Percentiles rank a stretch among this genome's conserved stretches.
phyloP scores from a whole-genome alignment of 2,888 invertebrate genomes.

The Gymnoscelis rufifasciata region DNA sequence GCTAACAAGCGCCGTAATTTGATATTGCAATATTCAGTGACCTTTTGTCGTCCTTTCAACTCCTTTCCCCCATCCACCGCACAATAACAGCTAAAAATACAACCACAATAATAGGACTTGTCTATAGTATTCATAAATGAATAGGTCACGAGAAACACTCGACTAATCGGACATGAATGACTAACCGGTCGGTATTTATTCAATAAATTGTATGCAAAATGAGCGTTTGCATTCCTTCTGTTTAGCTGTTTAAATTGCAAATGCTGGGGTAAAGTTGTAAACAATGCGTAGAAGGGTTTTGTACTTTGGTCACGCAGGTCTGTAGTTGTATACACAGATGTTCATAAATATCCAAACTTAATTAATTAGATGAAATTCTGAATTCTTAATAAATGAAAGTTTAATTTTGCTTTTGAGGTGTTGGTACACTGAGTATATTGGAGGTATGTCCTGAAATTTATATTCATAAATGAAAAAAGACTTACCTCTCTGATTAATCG shows the following conservation, averaged over 20 bases:
- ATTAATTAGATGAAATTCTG: no score
- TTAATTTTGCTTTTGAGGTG: no score
- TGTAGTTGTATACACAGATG: no score
- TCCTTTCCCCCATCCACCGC: slow-evolving; percentile 12
- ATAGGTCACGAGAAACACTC: slow-evolving; percentile 21
- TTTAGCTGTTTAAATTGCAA: not conserved
- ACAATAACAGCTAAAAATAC: not conserved
- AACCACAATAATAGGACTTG: not conserved
- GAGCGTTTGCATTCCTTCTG: slow-evolving; percentile 6
- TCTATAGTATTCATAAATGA: not conserved
- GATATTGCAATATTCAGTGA: slow-evolving; percentile 21
- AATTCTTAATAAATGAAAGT: no score
- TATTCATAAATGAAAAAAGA: no score
- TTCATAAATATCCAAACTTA: no score
- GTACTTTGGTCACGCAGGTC: not conserved
- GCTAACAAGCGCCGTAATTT: slow-evolving; percentile 16
- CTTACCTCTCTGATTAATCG: no score
- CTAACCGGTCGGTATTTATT: slow-evolving; percentile 3
- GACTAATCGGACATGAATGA: slow-evolving; percentile 9
- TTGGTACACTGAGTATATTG: no score
- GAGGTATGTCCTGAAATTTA: no score
- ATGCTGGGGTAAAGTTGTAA: not conserved
- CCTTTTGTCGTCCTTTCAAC: slow-evolving; percentile 23
- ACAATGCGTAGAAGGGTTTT: not conserved
- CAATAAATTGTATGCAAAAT: slow-evolving; percentile 6